Evolutionary conservation across 2,888 invertebrate species (phyloP), one percentile per base, ranked within the genome.

Genomic region (Drosophila melanosoma): DNA sequence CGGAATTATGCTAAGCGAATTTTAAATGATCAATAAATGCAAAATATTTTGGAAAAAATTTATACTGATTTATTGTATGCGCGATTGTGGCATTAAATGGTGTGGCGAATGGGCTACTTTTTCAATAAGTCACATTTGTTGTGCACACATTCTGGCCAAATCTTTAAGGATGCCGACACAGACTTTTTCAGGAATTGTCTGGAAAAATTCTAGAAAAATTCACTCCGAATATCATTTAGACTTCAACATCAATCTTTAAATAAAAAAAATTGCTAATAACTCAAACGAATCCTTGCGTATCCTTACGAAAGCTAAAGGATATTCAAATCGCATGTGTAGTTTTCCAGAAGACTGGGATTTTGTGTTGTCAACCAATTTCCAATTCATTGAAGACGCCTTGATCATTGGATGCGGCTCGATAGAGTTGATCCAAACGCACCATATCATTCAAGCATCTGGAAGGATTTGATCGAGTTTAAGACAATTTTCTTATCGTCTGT

Each of bases 21-120:
- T 79, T 79, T 67, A 75, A 79, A 69, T 56, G 32, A 72, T 69
- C 33, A 79, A 72, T 79, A 79, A 75, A 79, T 52, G 54, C 71
- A 23, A 75, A 75, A 38, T 79, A 79, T 75, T 79, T 78, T 78
- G 49, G 63, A 62, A 45, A 69, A 69, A 40, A 26, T n/a, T 26
- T 23, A 1, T 3, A 35, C 3, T 3, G 6, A 54, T 17, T 26
- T 54, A n/a, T 3, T 29, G 3, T 29, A 29, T 40, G 10, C 3
- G 29, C n/a, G 26, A 51, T 29, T n/a, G 51, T 29, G 17, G 2
- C 17, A 49, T 26, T 5, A 10, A 49, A 49, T 23, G 20, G 11
- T 38, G 38, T 36, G 36, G 36, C 12, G 15, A 15, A 15, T 36
- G 36, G 15, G 6, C 36, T 15, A 6, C 36, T 15, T 36, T 35